Evolutionary conservation across 2,888 invertebrate species (phyloP).

Genomic region (Erpobdella octoculata): DNA sequence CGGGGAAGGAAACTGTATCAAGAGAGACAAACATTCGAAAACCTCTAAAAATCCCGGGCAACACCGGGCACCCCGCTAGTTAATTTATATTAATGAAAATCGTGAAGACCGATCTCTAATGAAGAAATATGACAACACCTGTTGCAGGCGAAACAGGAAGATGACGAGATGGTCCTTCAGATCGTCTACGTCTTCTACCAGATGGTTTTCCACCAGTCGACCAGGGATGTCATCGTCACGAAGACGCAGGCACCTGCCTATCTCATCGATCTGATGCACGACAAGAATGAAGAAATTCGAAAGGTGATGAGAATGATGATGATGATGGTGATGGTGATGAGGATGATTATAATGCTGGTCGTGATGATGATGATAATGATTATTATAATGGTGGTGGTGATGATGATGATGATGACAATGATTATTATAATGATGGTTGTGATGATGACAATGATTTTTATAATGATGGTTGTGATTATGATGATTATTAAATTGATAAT

Average conservation of each 20-base stretch:
- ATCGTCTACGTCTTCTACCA: conserved; percentile 88
- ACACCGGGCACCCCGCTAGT: too few species aligned
- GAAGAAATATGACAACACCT: too few species aligned
- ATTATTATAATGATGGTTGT: conserved; percentile 21
- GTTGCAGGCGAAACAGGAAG: conserved; percentile 76
- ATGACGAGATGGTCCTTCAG: conserved; percentile 94
- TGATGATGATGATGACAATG: neutral
- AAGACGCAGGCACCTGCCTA: conserved; percentile 88
- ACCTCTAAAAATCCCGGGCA: too few species aligned
- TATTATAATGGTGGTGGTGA: neutral
- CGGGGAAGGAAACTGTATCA: too few species aligned
- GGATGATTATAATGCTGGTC: neutral
- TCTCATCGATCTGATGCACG: conserved; percentile 91
- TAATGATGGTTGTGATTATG: neutral
- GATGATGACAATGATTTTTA: neutral
- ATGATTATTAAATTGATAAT: too few species aligned
- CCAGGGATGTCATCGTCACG: conserved; percentile 68
- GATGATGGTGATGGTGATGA: neutral
- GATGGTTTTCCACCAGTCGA: conserved; percentile 52
- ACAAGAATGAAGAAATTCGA: conserved; percentile 84
- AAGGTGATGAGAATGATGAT: conserved; percentile 58
- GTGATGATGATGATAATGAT: neutral
- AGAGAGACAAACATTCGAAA: too few species aligned
- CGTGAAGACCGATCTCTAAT: too few species aligned
- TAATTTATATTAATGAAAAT: too few species aligned